Evolutionary conservation across 2,113 vertebrate genomes (phyloP), one percentile per base, ranked within the genome.

Genomic region (Hippotragus niger): DNA sequence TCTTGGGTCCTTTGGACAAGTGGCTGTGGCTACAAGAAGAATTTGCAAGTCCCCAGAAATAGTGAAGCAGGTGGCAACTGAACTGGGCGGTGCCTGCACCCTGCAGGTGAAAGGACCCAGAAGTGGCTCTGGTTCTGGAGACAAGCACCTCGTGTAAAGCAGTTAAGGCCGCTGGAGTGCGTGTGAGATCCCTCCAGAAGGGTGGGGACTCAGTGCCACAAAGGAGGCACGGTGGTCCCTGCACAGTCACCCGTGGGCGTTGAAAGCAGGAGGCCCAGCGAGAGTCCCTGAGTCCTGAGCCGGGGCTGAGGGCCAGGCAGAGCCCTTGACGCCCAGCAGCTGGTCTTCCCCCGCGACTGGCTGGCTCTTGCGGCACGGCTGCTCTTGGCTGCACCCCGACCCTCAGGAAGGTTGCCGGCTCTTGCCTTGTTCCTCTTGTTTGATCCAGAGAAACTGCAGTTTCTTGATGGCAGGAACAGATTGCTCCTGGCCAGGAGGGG

Each of bases 391-490:
- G 19, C 21, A 16, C 43, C 62, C 86, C 31, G 40, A 50, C 71
- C 58, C 84, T 45, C 52, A 82, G 88, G 92, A 94, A 95, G 57
- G 57, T 9, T 47, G 82, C 85, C 3, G 1, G 74, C 43, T n/a
- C 85, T 80, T 85, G 91, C 52, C 84, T 88, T 25, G 55, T 82
- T 88, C 60, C 36, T 83, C 84, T 88, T 27, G 33, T 95, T 97
- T 97, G 96, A 97, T 94, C 86, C 71, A 27, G 93, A 53, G 81
- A 84, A 96, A 55, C 86, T 1, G 21, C 67, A 62, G 87, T 93
- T 96, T 96, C 92, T 87, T 93, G 80, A 86, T 91, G 92, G 94
- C 91, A 97, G 97, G 88, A 97, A 89, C 88, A 97, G 95, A 88
- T 90, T 97, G 94, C 91, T 94, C 57, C 91, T 97, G 94, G 94